Evolutionary conservation across 23 tunicate species (phyloP), one percentile per base, ranked within the genome.

Genomic region (Botrylloides violaceus): DNA sequence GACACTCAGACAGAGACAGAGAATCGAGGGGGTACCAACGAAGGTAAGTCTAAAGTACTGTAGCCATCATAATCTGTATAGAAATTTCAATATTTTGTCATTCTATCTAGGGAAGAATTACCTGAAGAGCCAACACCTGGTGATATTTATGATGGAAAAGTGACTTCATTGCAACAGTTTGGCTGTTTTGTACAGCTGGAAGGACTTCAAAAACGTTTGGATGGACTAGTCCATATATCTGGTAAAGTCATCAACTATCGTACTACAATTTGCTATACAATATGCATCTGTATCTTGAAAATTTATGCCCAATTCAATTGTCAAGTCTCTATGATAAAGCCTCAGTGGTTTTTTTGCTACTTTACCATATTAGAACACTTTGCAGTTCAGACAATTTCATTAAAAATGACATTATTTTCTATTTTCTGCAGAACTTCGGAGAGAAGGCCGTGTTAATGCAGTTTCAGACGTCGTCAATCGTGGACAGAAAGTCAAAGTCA

Each of bases 121-220:
- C 86, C 84, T 29, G 85, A 66, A 55, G 81, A 83, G 21, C 83
- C 88, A 0, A 84, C 60, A 0, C 66, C 66, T 25, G 99, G 99
- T 47, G 88, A 87, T 57, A 87, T 95, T 48, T 95, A 71, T 65
- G 85, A 82, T 53, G 99, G 96, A 50, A 87, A 82, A 36, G 86
- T 95, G 25, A 77, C 99, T 2, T 82, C 96, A 2, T 27, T 95
- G 6, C 87, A 78, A 87, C 94, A 86, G 72, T 93, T 93, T 70
- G 98, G 98, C 1, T 93, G 98, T 60, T 93, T 93, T 77, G 94
- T 93, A 2, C 88, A 86, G 38, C 78, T 93, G 1, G 74, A 81
- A 34, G 98, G 95, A 0, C 43, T 93, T 29, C 50, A n/a, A 1
- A 83, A 76, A 59, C 58, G 85, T 18, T 70, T 38, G 1, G 98